Conservation (phyloP, 1,140 invertebrate genomes). For the Periplaneta americana region DNA sequence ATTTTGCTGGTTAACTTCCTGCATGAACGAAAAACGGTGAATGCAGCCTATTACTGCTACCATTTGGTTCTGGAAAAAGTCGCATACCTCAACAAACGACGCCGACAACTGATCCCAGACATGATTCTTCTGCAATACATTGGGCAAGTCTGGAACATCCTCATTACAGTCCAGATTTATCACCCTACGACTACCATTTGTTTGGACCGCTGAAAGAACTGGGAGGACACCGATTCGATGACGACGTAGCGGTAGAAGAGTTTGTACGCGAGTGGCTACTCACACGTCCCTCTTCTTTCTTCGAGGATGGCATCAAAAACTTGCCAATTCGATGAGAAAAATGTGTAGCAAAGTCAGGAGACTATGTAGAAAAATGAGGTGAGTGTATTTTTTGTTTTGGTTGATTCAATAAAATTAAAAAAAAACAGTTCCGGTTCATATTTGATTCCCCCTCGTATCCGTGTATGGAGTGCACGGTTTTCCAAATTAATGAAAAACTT, state of each 20-base stretch:
- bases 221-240: not conserved
- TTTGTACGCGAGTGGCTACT: constrained; percentile 1
- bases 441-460: not conserved
- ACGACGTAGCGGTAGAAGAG: not conserved
- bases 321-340: not conserved
- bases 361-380: too few species aligned
- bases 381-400: too few species aligned
- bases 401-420: too few species aligned
- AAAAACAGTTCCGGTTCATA: too few species aligned
- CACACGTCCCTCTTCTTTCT: not conserved
- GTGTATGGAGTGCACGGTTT: too few species aligned
- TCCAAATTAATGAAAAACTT: too few species aligned
- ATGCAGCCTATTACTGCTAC: not conserved
- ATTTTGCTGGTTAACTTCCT: not conserved
- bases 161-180: not conserved
- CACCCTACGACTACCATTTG: not conserved
- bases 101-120: not conserved
- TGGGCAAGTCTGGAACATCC: not conserved
- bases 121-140: not conserved
- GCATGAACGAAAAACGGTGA: not conserved
- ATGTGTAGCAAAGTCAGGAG: not conserved
- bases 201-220: too few species aligned
- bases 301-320: not conserved
- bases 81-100: not conserved
- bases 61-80: not conserved